Evolutionary conservation across 2,113 vertebrate genomes (phyloP).

Genomic region (Cochlearius cochlearius): DNA sequence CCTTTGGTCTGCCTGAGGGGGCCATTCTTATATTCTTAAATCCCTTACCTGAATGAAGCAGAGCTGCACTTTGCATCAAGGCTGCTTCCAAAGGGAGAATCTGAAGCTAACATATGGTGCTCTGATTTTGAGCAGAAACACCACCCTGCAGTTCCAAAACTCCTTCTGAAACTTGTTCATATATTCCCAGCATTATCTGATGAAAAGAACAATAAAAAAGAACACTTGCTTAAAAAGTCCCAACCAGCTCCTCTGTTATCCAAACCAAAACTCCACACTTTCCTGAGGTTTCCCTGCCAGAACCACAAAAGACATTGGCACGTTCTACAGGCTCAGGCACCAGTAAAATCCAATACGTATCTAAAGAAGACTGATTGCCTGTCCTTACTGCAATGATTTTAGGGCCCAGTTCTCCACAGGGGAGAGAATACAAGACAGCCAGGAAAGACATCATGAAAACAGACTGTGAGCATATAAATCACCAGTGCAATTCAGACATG

Average conservation of each 20-base stretch:
- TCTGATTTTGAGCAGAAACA: conserved; percentile 25
- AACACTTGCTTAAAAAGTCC: background rate
- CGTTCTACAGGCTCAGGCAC: background rate
- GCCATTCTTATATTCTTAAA: background rate
- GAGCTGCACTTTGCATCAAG: background rate
- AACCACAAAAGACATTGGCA: conserved; percentile 55
- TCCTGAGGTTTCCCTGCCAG: conserved; percentile 27
- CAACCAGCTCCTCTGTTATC: background rate
- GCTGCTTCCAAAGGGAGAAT: background rate
- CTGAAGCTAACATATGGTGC: background rate
- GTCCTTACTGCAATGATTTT: conserved; percentile 30
- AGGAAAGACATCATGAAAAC: conserved; percentile 38
- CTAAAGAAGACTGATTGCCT: conserved; percentile 56
- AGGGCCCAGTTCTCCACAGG: conserved; percentile 35
- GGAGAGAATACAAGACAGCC: conserved; percentile 39
- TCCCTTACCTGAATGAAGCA: background rate
- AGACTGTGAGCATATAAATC: conserved; percentile 48
- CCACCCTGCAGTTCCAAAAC: background rate
- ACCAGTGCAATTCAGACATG: background rate
- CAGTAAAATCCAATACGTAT: conserved; percentile 19
- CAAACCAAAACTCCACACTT: conserved; percentile 44
- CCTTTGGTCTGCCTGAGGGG: background rate
- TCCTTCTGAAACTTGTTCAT: conserved; percentile 16
- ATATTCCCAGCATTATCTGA: conserved; percentile 25
- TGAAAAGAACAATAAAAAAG: conserved; percentile 35